Evolutionary conservation across 2,113 vertebrate genomes (phyloP), one percentile per base, ranked within the genome.

Genomic region (Ranitomeya imitator): DNA sequence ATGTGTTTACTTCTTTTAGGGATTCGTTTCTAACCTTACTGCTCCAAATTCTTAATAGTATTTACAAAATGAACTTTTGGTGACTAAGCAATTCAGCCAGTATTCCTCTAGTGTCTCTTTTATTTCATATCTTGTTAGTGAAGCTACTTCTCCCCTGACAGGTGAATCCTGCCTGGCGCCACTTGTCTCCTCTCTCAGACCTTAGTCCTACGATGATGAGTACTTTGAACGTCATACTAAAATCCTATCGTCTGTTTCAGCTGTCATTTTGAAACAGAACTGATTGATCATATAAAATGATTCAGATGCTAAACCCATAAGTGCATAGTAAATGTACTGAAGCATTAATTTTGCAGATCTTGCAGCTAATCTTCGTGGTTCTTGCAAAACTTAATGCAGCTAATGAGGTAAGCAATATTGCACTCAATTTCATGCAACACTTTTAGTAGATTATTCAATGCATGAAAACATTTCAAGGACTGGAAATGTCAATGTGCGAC

Each of bases 271-370:
- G 63, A 59, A 82, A 88, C 45, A 60, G 65, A 73, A 23, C 86
- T 88, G 80, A 88, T 82, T 82, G 79, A 88, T 88, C 69, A 81
- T 87, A 57, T 87, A 79, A 87, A 87, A 87, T 82, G 79, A 74
- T 26, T 73, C 63, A 65, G 21, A 61, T 78, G 21, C 85, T 79
- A 55, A 79, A 79, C 73, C 31, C n/a, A 63, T 78, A 78, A 86
- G 85, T 79, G 85, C 74, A 54, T 21, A 65, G 73, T 78, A 86
- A 78, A 86, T 65, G 73, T 79, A 86, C 18, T 23, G 21, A 69
- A 83, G 59, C 74, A 86, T 78, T 52, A 61, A 86, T 86, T 86
- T 86, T 86, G 73, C 85, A 86, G 77, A 65, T 86, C 73, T 65
- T 79, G 59, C 74, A 86, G 45, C 85, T 54, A 79, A 59, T 18